These are phyloP conservation scores for Chromis chromis DNA, from an alignment of 2,797 vertebrate genomes.

Conservation along the genomic window DNA sequence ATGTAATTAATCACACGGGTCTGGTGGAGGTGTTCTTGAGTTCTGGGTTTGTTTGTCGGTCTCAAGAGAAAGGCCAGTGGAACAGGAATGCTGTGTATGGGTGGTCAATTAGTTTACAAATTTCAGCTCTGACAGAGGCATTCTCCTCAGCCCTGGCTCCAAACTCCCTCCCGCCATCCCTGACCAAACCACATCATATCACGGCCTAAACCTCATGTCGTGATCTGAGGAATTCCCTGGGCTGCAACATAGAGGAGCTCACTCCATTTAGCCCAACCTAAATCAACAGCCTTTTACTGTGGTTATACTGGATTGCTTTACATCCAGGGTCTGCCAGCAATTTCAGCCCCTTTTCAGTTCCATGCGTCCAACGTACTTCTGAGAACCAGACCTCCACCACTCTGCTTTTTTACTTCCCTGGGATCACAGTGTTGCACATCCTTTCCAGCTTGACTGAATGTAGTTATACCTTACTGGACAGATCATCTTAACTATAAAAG, in stretches of 20 bases:
- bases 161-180: slow-evolving; percentile 58
- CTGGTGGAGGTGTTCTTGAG: slow-evolving; percentile 65
- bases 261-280: slow-evolving; percentile 71
- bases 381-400: slow-evolving; percentile 54
- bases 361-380: slow-evolving; percentile 35
- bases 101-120: slow-evolving; percentile 85
- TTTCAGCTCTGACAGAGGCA: slow-evolving; percentile 80
- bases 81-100: slow-evolving; percentile 73
- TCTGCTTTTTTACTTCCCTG: slow-evolving; percentile 52
- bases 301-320: slow-evolving; percentile 62
- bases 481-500: slow-evolving; percentile 30
- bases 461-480: slow-evolving; percentile 19
- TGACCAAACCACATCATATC: slow-evolving; percentile 78
- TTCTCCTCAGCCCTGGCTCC: slow-evolving; percentile 59
- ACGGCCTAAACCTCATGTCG: slow-evolving; percentile 73
- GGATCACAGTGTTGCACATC: slow-evolving; percentile 52
- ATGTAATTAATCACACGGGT: slow-evolving; percentile 81
- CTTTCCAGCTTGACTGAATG: slow-evolving; percentile 42
- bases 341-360: slow-evolving; percentile 61
- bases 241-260: slow-evolving; percentile 71
- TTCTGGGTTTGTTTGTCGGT: slow-evolving; percentile 61
- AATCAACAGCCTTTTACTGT: slow-evolving; percentile 76
- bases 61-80: slow-evolving; percentile 67
- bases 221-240: slow-evolving; percentile 77
- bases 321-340: slow-evolving; percentile 55